phyloP scores from a whole-genome alignment of 2,797 vertebrate genomes.

The Halcyon smyrnensis region DNA sequence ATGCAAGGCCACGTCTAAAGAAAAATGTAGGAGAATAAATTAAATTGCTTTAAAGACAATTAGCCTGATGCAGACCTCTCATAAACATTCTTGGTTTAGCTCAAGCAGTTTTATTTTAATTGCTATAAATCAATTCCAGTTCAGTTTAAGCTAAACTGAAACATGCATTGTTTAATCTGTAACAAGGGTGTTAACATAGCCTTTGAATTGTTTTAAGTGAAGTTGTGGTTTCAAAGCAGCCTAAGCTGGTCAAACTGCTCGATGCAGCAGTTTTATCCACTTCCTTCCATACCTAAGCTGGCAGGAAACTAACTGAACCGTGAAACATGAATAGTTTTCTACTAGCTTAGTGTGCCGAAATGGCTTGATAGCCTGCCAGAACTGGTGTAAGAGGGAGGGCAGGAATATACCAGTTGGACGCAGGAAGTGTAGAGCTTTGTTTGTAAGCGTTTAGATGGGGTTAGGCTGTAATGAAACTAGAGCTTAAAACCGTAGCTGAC shows the following conservation, averaged over 20 bases:
- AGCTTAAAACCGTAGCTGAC: background rate
- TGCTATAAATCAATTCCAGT: background rate
- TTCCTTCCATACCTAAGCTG: constrained; percentile 14
- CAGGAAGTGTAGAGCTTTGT: background rate
- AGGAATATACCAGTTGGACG: background rate
- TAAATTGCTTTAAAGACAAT: background rate
- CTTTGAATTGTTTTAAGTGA: background rate
- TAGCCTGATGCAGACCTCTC: background rate
- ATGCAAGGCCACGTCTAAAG: background rate
- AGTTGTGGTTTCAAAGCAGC: constrained; percentile 27
- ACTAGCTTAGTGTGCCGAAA: constrained; percentile 5
- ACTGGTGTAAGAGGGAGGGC: background rate
- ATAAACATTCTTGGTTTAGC: background rate
- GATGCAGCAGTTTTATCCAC: constrained; percentile 5
- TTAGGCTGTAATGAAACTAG: background rate
- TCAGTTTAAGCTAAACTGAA: background rate
- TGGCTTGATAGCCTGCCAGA: constrained; percentile 19
- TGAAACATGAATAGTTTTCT: constrained; percentile 22
- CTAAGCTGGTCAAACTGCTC: constrained; percentile 19
- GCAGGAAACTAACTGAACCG: constrained; percentile 29
- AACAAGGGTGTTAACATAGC: background rate
- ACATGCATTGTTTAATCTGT: background rate
- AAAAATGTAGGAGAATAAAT: background rate
- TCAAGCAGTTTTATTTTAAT: background rate
- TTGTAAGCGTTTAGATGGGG: background rate